Percentiles rank a stretch among this genome's conserved stretches.
These are phyloP conservation scores for Zelostemma sp. DNA, from an alignment of 1,140 invertebrate species.

Conservation along the genomic window DNA sequence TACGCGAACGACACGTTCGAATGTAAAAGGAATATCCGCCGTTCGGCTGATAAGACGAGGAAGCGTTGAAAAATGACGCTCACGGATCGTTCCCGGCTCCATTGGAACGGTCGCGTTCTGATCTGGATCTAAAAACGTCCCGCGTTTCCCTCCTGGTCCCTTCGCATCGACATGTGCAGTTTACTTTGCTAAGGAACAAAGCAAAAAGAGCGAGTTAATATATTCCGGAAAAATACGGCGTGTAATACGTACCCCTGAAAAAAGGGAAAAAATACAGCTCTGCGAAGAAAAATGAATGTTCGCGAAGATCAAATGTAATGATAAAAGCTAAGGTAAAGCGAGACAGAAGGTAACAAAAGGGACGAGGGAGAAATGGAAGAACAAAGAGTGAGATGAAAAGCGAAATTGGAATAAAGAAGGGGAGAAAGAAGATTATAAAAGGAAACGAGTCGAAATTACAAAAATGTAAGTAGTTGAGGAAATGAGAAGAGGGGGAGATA, in stretches of 20 bases:
- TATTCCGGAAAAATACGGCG: conserved; percentile 15
- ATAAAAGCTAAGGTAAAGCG: conserved; percentile 11
- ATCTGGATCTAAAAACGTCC: not conserved
- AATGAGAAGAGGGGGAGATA: conserved; percentile 32
- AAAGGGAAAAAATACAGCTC: not conserved
- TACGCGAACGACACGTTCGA: conserved; percentile 19
- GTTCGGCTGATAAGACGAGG: conserved; percentile 28
- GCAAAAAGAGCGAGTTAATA: conserved; percentile 22
- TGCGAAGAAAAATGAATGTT: conserved; percentile 26
- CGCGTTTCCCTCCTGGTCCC: too few species aligned
- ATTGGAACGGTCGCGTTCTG: not conserved
- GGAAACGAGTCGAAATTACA: conserved; percentile 34
- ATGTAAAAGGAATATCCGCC: conserved; percentile 28
- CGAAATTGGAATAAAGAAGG: conserved; percentile 20
- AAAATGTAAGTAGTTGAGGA: conserved; percentile 30
- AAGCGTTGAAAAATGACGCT: conserved; percentile 30
- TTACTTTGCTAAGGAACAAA: conserved; percentile 13
- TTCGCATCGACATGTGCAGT: not conserved
- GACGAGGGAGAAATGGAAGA: conserved; percentile 23
- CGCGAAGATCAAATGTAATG: conserved; percentile 27
- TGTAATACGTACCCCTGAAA: conserved; percentile 10
- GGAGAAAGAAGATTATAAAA: conserved; percentile 39
- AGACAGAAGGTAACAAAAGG: conserved; percentile 5
- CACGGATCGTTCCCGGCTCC: not conserved
- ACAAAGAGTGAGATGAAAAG: conserved; percentile 35